Conservation (phyloP, 2,888 invertebrate species). For the Trichogramma dendrolimi region DNA sequence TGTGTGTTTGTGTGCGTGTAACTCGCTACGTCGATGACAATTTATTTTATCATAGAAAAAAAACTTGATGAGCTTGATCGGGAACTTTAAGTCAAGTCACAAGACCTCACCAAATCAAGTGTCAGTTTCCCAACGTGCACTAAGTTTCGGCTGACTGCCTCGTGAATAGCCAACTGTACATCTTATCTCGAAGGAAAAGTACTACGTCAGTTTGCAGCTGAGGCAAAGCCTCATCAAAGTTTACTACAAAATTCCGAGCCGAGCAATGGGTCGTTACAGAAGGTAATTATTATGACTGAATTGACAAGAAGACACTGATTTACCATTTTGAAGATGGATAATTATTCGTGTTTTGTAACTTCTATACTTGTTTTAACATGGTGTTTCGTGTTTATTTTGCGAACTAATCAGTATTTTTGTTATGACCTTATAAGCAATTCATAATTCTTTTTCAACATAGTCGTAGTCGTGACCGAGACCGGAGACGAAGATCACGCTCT, state of each 20-base stretch:
- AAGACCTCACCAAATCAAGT: too few species aligned
- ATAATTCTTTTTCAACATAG: constrained; percentile 30
- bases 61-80: too few species aligned
- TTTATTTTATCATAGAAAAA: too few species aligned
- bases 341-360: too few species aligned
- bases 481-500: constrained; percentile 52
- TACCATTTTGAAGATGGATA: neutral
- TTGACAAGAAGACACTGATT: neutral
- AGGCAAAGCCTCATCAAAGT: too few species aligned
- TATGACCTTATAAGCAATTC: constrained; percentile 1
- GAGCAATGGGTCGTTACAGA: constrained; percentile 40
- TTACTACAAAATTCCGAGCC: too few species aligned
- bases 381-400: neutral
- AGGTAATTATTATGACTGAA: constrained; percentile 29
- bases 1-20: too few species aligned
- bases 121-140: neutral
- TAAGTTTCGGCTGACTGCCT: neutral
- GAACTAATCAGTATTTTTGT: neutral
- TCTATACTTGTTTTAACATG: too few species aligned
- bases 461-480: constrained; percentile 48
- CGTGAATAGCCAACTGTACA: neutral
- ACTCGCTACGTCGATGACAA: too few species aligned
- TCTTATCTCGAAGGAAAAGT: neutral
- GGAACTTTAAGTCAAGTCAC: too few species aligned
- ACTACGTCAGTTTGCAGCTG: neutral